Conservation (phyloP, 2,888 invertebrate species). For the Hypercompe scribonia region DNA sequence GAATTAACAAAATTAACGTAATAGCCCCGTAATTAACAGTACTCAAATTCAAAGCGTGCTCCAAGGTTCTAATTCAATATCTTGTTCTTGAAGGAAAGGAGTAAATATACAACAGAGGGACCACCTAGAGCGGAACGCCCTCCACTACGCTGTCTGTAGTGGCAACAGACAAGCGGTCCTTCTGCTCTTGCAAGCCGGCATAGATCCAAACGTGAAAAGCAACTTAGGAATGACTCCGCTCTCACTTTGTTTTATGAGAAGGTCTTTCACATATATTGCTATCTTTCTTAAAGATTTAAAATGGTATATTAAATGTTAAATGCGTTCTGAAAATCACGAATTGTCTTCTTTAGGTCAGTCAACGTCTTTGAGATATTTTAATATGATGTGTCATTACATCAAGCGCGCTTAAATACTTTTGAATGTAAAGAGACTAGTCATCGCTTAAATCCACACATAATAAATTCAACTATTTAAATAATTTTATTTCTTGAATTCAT, state of each 20-base stretch:
- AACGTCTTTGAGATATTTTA: not conserved
- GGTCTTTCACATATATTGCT: constrained; percentile 48
- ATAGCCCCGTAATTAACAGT: not conserved
- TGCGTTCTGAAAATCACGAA: not conserved
- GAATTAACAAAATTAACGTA: not conserved
- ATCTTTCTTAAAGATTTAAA: not conserved
- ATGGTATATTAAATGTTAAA: not conserved
- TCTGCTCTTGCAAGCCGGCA: constrained; percentile 67
- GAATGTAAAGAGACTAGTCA: not conserved
- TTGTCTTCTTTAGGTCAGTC: not conserved
- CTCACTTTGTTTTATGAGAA: constrained; percentile 75
- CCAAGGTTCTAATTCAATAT: not conserved
- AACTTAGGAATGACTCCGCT: constrained; percentile 81
- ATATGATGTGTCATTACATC: not conserved
- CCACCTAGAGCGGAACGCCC: constrained; percentile 72
- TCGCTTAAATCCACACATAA: not conserved
- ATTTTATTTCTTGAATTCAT: too few species aligned
- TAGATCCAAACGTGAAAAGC: constrained; percentile 71
- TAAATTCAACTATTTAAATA: not conserved
- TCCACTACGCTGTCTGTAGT: constrained; percentile 74
- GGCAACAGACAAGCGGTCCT: constrained; percentile 58
- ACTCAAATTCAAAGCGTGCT: not conserved
- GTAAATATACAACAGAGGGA: constrained; percentile 67
- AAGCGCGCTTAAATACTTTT: not conserved
- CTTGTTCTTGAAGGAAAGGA: constrained; percentile 4